phyloP scores from a whole-genome alignment of 2,888 invertebrate genomes.

The Patella ulyssiponensis region DNA sequence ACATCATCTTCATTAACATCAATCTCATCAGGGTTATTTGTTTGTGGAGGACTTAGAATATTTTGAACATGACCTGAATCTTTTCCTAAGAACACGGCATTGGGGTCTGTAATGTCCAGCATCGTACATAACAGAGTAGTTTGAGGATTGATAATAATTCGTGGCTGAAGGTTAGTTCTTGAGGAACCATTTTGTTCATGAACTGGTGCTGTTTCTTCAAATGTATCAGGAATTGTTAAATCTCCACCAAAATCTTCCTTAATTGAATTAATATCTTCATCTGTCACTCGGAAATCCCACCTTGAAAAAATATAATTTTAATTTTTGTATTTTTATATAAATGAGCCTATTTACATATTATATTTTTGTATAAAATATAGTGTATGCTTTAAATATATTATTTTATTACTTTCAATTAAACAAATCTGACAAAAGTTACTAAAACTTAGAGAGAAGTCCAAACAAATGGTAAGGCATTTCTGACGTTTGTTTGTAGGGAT shows the following conservation, averaged over 20 bases:
- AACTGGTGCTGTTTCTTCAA: conserved; percentile 82
- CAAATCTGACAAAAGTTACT: no score
- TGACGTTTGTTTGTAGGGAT: no score
- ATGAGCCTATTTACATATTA: no score
- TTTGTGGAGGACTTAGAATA: conserved; percentile 13
- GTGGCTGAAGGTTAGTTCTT: conserved; percentile 27
- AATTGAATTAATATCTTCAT: conserved; percentile 81
- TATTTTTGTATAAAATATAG: no score
- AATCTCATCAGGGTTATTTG: neutral
- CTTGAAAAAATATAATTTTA: conserved; percentile 72
- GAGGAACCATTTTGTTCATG: conserved; percentile 68
- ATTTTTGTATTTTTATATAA: neutral
- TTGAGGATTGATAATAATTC: conserved; percentile 73
- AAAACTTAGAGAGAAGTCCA: no score
- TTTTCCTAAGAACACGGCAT: conserved; percentile 62
- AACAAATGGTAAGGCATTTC: no score
- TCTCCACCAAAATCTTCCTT: conserved; percentile 79
- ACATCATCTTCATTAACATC: conserved; percentile 22
- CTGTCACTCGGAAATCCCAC: conserved; percentile 82
- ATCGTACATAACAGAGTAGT: conserved; percentile 74
- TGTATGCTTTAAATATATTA: no score
- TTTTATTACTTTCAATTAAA: no score
- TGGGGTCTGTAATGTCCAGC: conserved; percentile 85
- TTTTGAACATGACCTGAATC: conserved; percentile 38
- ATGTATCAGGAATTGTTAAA: conserved; percentile 84